Evolutionary conservation across 2,797 vertebrate species (phyloP), one percentile per base, ranked within the genome.

Genomic region (Centroberyx gerrardi): DNA sequence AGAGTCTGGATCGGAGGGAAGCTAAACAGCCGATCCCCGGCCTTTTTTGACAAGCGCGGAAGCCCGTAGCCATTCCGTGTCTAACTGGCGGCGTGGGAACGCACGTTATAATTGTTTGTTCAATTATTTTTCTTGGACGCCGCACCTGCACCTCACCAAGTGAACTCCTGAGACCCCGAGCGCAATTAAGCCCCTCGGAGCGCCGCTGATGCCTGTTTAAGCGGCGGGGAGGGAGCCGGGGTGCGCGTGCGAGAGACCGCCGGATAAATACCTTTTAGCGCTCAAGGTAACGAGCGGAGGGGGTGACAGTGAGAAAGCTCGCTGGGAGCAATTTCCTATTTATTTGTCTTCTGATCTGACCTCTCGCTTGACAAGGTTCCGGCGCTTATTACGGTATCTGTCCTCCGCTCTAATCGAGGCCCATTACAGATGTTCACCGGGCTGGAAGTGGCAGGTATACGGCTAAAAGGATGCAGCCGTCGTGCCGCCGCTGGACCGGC

Each of bases 261-360:
- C 22, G 31, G 82, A 90, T 94, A 92, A 95, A 93, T 90, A 94
- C 93, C 91, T 94, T 93, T 92, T 92, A 93, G 87, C 31, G 83
- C 87, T 88, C 85, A 92, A 94, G 94, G 93, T 93, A 94, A 92
- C 88, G 80, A 88, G 88, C 84, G 22, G 18, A 33, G 22, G 44
- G 78, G 79, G 79, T 91, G 93, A 91, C 87, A 88, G 93, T 83
- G 87, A 92, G 89, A 69, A 89, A 87, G 84, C 95, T 93, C 92
- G 51, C 82, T 70, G 94, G 94, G 94, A 94, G 93, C 93, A 92
- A 94, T 95, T 95, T 94, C 76, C 87, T 91, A 68, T 91, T 91
- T 90, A 88, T 94, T 92, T 92, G 88, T 88, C 91, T 92, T 85
- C 68, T 76, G 82, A 90, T 90, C 72, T 92, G 93, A 94, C 93